Conservation (phyloP, 2,113 vertebrate species). For the Eolophus roseicapilla region DNA sequence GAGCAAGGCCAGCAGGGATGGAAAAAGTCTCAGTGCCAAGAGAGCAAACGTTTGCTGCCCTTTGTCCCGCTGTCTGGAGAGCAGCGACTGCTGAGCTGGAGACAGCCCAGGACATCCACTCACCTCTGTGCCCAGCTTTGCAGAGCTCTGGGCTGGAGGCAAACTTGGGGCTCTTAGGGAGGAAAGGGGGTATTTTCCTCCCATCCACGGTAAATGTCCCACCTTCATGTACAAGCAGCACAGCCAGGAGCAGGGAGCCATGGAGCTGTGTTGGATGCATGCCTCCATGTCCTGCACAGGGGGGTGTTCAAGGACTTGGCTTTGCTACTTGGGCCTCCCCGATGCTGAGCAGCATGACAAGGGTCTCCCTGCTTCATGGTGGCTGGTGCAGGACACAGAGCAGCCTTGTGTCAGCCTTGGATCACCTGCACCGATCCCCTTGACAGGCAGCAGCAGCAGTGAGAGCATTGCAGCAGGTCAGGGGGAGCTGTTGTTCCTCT, state of each 20-base stretch:
- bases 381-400: neutral
- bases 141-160: neutral
- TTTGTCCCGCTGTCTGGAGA: conserved; percentile 33
- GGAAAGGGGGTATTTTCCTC: neutral
- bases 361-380: neutral
- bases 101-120: neutral
- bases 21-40: neutral
- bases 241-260: neutral
- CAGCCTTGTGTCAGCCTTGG: neutral
- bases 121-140: neutral
- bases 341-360: neutral
- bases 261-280: fast-evolving
- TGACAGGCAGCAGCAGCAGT: neutral
- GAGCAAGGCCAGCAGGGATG: neutral
- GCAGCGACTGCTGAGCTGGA: neutral
- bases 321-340: neutral
- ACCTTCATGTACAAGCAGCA: fast-evolving
- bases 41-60: neutral
- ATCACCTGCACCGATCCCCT: neutral
- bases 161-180: neutral
- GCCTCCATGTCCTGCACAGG: fast-evolving
- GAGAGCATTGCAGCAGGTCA: neutral
- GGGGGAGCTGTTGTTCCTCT: neutral
- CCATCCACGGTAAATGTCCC: neutral
- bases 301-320: neutral